A percentile compares a stretch with the other conserved stretches of the same genome.
These are phyloP conservation scores for Hyles lineata DNA, from an alignment of 2,888 invertebrate species.

Conservation along the genomic window DNA sequence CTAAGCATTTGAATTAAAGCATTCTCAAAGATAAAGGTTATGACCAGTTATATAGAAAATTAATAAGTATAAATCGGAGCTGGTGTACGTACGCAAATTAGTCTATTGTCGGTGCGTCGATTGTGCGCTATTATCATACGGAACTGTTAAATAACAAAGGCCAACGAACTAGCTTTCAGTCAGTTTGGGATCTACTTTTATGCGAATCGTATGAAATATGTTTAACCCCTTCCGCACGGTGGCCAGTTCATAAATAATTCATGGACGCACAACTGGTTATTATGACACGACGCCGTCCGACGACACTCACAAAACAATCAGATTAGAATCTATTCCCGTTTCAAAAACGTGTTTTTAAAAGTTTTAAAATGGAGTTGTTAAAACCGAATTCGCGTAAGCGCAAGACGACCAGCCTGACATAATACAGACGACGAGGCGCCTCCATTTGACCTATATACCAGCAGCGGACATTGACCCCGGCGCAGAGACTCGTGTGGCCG, in stretches of 20 bases:
- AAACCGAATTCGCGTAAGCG: conserved; percentile 57
- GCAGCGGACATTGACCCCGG: conserved; percentile 75
- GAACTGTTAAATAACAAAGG: conserved; percentile 52
- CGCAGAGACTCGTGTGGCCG: conserved; percentile 62
- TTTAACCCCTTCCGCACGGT: conserved; percentile 60
- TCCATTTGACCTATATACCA: conserved; percentile 80
- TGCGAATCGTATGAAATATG: conserved; percentile 51
- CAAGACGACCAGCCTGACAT: conserved; percentile 62
- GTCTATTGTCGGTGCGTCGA: conserved; percentile 51
- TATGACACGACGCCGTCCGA: conserved; percentile 46
- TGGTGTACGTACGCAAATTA: conserved; percentile 38
- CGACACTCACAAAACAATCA: conserved; percentile 50
- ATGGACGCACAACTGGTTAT: conserved; percentile 65
- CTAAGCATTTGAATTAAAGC: conserved; percentile 67
- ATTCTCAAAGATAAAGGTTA: conserved; percentile 57
- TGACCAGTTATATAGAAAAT: conserved; percentile 52
- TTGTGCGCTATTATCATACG: conserved; percentile 53
- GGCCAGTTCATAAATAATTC: conserved; percentile 59
- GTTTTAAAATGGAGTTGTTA: conserved; percentile 56
- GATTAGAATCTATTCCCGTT: conserved; percentile 57
- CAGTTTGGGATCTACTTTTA: conserved; percentile 38
- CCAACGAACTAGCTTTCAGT: conserved; percentile 57
- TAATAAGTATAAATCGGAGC: conserved; percentile 41
- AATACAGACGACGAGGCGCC: conserved; percentile 80
- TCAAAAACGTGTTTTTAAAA: conserved; percentile 55